Evolutionary conservation across 2,888 invertebrate species (phyloP), one percentile per base, ranked within the genome.

Genomic region (Oeneis ivallda): DNA sequence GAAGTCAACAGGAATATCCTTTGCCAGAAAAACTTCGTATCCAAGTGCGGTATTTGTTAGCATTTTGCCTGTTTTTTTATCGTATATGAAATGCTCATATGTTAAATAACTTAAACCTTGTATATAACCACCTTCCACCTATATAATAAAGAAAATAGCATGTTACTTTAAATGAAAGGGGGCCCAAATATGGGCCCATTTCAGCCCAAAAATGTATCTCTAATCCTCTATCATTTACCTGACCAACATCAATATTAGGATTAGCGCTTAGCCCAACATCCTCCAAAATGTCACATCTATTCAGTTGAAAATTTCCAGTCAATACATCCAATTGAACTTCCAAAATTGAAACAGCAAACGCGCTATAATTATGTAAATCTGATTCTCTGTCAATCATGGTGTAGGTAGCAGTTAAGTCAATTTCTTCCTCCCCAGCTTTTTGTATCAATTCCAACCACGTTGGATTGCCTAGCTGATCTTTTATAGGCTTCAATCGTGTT

Each of bases 101-200:
- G 95, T 94, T 87, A 93, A 95, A 78, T 94, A 95, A 7, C 97
- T 96, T 1, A 88, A 79, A 57, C 90, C 95, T 93, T 95, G 95
- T 0, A 95, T 78, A 76, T 95, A 96, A 0, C 94, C 95, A 0
- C 96, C 96, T 87, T 95, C 95, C 7, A 94, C 92, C 92, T 92
- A 41, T 8, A 77, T 65, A 72, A 58, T 13, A 6, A 10, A 15
- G 37, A 34, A 34, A 53, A 17, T 39, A 41, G 13, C 8, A 39
- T 17, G 7, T 8, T 10, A 13, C 41, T 9, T 10, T 11, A 13
- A 43, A 43, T 13, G 10, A 47, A 8, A 15, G 1, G 9, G 1
- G 7, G 15, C n/a, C n/a, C n/a, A n/a, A n/a, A 17, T 47, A 2
- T 47, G 8, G 17, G 2, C 15, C 11, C 5, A 41, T 11, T 8